Base-by-base conservation (phyloP, 1,140 invertebrate species). In the Ceratosolen fusciceps region DNA sequence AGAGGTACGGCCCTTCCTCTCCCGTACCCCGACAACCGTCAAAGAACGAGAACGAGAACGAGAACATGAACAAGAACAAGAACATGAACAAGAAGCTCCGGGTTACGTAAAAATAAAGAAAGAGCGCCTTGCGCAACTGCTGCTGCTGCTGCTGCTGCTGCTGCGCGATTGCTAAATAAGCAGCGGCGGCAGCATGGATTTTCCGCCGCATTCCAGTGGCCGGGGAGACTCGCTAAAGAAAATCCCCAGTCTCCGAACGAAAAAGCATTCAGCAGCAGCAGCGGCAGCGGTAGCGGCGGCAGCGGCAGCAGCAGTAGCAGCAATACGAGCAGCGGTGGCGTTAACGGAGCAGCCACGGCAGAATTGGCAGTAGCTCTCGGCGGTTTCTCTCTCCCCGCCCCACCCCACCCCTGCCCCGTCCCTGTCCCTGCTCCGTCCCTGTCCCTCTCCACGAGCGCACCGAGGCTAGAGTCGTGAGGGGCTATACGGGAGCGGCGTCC, bases 91-190 rank as follows among this genome's bases (percentile, higher is more conserved):
- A 19, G 9, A n/a, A 37, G 14, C 31, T 31, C 58, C 26, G 2
- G 8, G 34, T 65, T 65, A 37, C n/a, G n/a, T n/a, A 65, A 65
- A 19, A 37, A 65, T 37, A 65, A 65, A 65, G 54, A 58, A 58
- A 16, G 29, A 29, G 29, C 31, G 31, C 19, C 60, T 65, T 37
- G 60, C 60, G 60, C 60, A 37, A 65, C 29, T 19, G 24, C 7
- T 29, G 26, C 5, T 43, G 39, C 39, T 12, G 12, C 12, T 12
- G 39, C 12, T 43, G 39, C 12, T 12, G 39, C 12, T 16, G 56
- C 56, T 19, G 9, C 29, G n/a, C 12, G 39, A 24, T 2, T 31
- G 67, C 39, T 26, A 49, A 47, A 47, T 43, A 39, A 70, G 43
- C 67, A 47, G 7, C n/a, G n/a, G 39, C 43, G 31, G 31, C 31